phyloP scores from a whole-genome alignment of 2,888 invertebrate genomes.

The Chloromyia formosa region DNA sequence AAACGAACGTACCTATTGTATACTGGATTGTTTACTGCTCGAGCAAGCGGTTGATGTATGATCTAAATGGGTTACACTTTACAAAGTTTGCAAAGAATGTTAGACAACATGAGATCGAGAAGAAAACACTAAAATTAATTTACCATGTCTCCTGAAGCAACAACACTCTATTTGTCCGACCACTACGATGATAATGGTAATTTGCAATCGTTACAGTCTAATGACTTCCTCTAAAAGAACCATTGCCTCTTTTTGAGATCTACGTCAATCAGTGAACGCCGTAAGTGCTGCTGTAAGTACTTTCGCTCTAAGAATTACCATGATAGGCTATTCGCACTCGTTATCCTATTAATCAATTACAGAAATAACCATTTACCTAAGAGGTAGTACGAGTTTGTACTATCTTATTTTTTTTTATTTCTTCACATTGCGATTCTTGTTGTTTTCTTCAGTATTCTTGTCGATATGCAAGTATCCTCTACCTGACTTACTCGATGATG shows the following conservation, averaged over 20 bases:
- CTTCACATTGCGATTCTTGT: not conserved
- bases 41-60: too few species aligned
- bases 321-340: slow-evolving; percentile 37
- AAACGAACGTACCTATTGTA: too few species aligned
- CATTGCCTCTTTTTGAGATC: not conserved
- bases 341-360: slow-evolving; percentile 44
- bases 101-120: too few species aligned
- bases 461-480: not conserved
- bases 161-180: too few species aligned
- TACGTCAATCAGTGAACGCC: slow-evolving; percentile 1
- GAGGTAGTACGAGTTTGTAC: not conserved
- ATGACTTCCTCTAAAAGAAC: slow-evolving; percentile 14
- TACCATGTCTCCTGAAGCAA: not conserved
- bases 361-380: slow-evolving; percentile 35
- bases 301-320: not conserved
- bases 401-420: too few species aligned
- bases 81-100: too few species aligned
- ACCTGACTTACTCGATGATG: slow-evolving; percentile 8
- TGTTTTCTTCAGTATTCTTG: not conserved
- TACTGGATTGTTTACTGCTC: too few species aligned
- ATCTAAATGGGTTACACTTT: too few species aligned
- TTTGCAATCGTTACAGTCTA: not conserved
- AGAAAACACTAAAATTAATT: not conserved
- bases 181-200: slow-evolving; percentile 11
- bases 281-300: not conserved